Percentiles rank a stretch among this genome's conserved stretches.
Conservation (phyloP, 2,888 invertebrate species). For the Phragmatobia fuliginosa region DNA sequence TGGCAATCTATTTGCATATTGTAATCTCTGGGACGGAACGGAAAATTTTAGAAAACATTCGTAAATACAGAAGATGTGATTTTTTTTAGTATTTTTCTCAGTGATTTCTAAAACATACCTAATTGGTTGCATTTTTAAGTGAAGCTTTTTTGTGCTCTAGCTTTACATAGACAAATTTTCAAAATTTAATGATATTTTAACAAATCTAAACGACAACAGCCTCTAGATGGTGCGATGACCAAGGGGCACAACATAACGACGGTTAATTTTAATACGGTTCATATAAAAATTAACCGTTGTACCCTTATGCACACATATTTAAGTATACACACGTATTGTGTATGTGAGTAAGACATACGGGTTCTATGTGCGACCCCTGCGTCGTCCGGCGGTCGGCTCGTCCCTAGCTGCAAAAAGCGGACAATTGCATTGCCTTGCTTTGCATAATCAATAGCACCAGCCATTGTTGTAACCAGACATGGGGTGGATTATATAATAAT, state of each 20-base stretch:
- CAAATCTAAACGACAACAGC: not conserved
- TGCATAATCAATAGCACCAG: constrained; percentile 81
- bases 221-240: not conserved
- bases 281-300: not conserved
- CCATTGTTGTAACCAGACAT: constrained; percentile 66
- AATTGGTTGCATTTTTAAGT: not conserved
- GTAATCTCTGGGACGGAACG: no score
- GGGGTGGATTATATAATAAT: constrained; percentile 62
- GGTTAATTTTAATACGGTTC: not conserved
- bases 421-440: constrained; percentile 78
- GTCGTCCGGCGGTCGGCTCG: constrained; percentile 65
- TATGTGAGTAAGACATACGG: constrained; percentile 46
- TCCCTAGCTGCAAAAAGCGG: constrained; percentile 76
- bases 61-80: not conserved
- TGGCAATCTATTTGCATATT: no score
- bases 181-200: not conserved
- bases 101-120: not conserved
- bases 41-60: not conserved
- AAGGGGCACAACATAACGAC: not conserved
- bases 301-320: constrained; percentile 20
- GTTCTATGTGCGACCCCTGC: constrained; percentile 60
- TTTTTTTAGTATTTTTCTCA: not conserved
- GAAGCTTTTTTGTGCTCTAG: no score
- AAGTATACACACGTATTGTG: constrained; percentile 16
- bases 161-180: no score